A percentile compares a stretch with the other conserved stretches of the same genome.
Conservation (phyloP, 2,888 invertebrate genomes). For the Drymonia ruficornis region DNA sequence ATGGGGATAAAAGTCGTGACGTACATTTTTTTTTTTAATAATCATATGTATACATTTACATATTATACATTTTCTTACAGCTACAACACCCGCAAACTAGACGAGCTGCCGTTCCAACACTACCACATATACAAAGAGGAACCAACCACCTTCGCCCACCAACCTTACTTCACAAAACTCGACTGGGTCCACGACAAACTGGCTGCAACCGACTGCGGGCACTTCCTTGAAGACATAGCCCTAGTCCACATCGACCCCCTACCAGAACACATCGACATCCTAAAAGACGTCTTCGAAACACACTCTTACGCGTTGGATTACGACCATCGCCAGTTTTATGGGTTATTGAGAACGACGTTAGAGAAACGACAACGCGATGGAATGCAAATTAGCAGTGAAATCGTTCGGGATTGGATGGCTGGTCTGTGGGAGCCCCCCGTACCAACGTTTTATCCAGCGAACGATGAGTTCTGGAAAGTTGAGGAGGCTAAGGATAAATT, state of each 20-base stretch:
- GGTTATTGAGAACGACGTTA: slow-evolving; percentile 81
- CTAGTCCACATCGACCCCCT: slow-evolving; percentile 76
- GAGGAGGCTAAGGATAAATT: slow-evolving; percentile 61
- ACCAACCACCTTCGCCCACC: slow-evolving; percentile 85
- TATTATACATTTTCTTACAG: slow-evolving; percentile 65
- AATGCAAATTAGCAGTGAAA: slow-evolving; percentile 58
- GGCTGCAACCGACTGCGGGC: slow-evolving; percentile 90
- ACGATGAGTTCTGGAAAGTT: slow-evolving; percentile 72
- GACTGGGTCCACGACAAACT: slow-evolving; percentile 93
- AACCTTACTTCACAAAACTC: slow-evolving; percentile 89
- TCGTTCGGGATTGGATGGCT: slow-evolving; percentile 75
- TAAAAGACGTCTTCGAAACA: slow-evolving; percentile 89
- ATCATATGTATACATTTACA: too few species aligned
- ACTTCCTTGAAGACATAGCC: slow-evolving; percentile 91
- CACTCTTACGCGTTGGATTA: slow-evolving; percentile 90
- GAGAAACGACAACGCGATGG: slow-evolving; percentile 69
- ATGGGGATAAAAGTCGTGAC: too few species aligned
- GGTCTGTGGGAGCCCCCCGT: slow-evolving; percentile 83
- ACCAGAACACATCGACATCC: slow-evolving; percentile 81
- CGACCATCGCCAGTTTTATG: slow-evolving; percentile 93
- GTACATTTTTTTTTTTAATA: too few species aligned
- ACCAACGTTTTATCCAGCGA: slow-evolving; percentile 85
- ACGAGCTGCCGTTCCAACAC: slow-evolving; percentile 93
- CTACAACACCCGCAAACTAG: slow-evolving; percentile 91
- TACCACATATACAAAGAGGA: slow-evolving; percentile 84